Evolutionary conservation across 37 sponge, comb jelly and placozoan genomes (phyloP), one percentile per base, ranked within the genome.

Genomic region (Halisarca cf. caerulea): DNA sequence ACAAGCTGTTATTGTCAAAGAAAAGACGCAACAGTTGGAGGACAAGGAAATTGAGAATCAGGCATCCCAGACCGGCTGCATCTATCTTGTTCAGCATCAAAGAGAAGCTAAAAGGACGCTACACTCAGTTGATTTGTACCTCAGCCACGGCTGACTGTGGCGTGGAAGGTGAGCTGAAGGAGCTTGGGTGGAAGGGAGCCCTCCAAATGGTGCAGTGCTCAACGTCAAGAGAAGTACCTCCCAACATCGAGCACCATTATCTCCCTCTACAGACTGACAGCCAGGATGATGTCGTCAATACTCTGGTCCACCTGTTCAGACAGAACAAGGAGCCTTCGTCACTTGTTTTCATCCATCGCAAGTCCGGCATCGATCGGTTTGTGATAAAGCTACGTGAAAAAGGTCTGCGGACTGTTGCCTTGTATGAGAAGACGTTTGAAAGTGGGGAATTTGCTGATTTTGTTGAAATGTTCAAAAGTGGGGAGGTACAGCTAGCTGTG

Each of bases 281-380:
- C 33, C 41, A 4, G 24, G 37, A 35, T 7, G 82, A 85, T 55
- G 85, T 85, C 37, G 14, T 81, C 1, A 75, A 71, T 23, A 34
- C 66, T 4, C 45, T 90, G 32, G 78, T 77, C 8, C 41, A 85
- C 0, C 84, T 81, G 23, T 80, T 87, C 36, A 20, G 51, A 21
- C 27, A 57, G 2, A 39, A 54, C 3, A 78, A 47, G 35, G 81
- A 73, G n/a, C 82, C 59, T 6, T 80, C 84, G 25, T 84, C 91
- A 1, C 80, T 92, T 7, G 87, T 86, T 11, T 89, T 92, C 68
- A 83, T 92, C 43, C 89, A 92, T 36, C 45, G 86, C 8, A 47
- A 54, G 0, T 78, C 89, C 32, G 44, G 69, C 20, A 86, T 92
- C 0, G 57, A 59, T n/a, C 38, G 64, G 28, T 92, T 88, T 82